Conservation (phyloP, 1,140 invertebrate species). For the Cecropterus lyciades region DNA sequence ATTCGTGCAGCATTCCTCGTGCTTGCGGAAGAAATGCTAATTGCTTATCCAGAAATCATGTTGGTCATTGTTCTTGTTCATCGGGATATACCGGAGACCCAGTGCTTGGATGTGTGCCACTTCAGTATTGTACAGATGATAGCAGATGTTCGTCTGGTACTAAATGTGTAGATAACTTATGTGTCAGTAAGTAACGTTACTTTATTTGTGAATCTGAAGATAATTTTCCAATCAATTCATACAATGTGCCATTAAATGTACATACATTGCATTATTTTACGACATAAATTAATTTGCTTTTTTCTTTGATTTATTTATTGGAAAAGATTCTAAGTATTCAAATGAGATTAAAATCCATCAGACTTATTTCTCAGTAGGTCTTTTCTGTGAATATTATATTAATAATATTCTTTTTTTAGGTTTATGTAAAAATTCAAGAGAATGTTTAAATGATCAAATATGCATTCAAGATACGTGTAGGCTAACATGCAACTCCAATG, state of each 20-base stretch:
- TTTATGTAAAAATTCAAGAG: constrained; percentile 90
- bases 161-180: constrained; percentile 92
- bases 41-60: constrained; percentile 89
- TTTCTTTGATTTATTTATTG: no score
- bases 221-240: no score
- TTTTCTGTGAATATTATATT: no score
- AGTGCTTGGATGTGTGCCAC: constrained; percentile 90
- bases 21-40: constrained; percentile 92
- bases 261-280: no score
- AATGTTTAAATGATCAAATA: constrained; percentile 92
- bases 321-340: no score
- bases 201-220: no score
- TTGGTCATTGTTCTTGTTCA: constrained; percentile 92
- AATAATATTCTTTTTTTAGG: constrained; percentile 69
- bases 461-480: constrained; percentile 92
- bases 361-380: no score
- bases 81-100: constrained; percentile 94
- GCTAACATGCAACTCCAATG: constrained; percentile 90
- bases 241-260: no score
- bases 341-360: no score
- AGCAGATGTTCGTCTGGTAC: constrained; percentile 92
- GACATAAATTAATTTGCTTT: no score
- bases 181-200: constrained; percentile 85
- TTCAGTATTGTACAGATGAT: constrained; percentile 92
- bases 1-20: constrained; percentile 91